Evolutionary conservation across 2,888 invertebrate genomes (phyloP), one percentile per base, ranked within the genome.

Genomic region (Drosophila prostipennis): DNA sequence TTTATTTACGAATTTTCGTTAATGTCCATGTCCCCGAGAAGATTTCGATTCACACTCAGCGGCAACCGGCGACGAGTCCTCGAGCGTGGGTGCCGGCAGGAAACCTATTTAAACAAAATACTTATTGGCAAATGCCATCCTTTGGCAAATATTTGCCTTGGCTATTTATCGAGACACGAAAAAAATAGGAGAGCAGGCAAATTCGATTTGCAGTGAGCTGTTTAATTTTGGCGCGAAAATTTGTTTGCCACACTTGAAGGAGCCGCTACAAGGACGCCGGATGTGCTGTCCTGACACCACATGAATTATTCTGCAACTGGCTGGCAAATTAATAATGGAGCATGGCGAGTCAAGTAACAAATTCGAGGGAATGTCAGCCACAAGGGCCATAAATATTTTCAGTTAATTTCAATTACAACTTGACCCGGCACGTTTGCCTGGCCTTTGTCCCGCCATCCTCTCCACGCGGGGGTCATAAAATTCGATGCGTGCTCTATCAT

Each of bases 51-150:
- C 16, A 45, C 64, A 48, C 54, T 53, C 46, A 36, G 40, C 19
- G 43, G 61, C 68, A 68, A 57, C 56, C 42, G 60, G 52, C 54
- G 36, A 37, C 36, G 34, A 46, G 36, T 37, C 16, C 49, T 42
- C 16, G 42, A 43, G 63, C 57, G 78, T 68, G 51, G 65, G 76
- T 34, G 60, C 45, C 51, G 61, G 70, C 53, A 70, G 75, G 53
- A 72, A 76, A 74, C 87, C 87, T 84, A 85, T 84, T 84, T 87
- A 87, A 84, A 84, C 85, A 84, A 74, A 87, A 74, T 77, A 86
- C 83, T 83, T 79, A 77, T 76, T 75, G 82, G 77, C 78, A 77
- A 82, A 75, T 77, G 83, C 76, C 79, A 80, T 80, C 83, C 82
- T 80, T 82, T 74, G 76, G 79, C 80, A 82, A 86, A 86, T 86